Conservation (phyloP, 2,888 invertebrate species). For the Pycnomerus fuliginosus region DNA sequence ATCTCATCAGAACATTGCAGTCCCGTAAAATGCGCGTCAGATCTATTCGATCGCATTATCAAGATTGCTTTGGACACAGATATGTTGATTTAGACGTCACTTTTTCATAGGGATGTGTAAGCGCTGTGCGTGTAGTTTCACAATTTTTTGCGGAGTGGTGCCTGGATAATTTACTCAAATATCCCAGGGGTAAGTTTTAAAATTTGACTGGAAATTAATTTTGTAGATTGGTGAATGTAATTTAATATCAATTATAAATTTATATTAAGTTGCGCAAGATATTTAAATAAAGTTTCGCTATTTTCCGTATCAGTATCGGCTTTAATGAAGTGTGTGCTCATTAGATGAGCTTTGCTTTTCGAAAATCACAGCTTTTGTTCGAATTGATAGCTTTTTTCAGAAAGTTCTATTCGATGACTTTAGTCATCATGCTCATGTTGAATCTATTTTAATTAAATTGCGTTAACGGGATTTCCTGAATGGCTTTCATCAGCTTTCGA, state of each 20-base stretch:
- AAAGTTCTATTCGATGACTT: too few relatives aligned
- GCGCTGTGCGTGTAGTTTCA: slow-evolving; percentile 5
- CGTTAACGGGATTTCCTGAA: too few relatives aligned
- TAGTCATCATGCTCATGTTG: too few relatives aligned
- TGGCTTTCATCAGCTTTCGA: too few relatives aligned
- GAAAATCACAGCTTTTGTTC: too few relatives aligned
- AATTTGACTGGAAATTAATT: not conserved
- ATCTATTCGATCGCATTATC: slow-evolving; percentile 13
- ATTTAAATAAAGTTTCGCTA: too few relatives aligned
- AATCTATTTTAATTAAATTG: too few relatives aligned
- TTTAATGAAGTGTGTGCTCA: too few relatives aligned
- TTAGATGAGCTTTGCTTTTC: too few relatives aligned
- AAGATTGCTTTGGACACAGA: slow-evolving; percentile 14
- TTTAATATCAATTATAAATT: slow-evolving; percentile 15
- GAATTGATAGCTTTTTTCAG: too few relatives aligned
- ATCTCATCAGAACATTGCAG: too few relatives aligned
- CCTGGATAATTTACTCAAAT: not conserved
- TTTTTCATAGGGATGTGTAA: slow-evolving; percentile 16
- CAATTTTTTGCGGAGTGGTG: slow-evolving; percentile 4
- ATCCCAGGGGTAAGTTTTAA: slow-evolving; percentile 9
- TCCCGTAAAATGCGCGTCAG: slow-evolving; percentile 2
- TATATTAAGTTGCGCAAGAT: slow-evolving; percentile 8
- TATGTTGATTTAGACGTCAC: slow-evolving; percentile 16
- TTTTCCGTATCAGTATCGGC: too few relatives aligned
- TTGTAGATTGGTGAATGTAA: slow-evolving; percentile 4